A percentile compares a stretch with the other conserved stretches of the same genome.
Evolutionary conservation across 2,888 invertebrate genomes (phyloP).

Genomic region (Harmothoe impar): DNA sequence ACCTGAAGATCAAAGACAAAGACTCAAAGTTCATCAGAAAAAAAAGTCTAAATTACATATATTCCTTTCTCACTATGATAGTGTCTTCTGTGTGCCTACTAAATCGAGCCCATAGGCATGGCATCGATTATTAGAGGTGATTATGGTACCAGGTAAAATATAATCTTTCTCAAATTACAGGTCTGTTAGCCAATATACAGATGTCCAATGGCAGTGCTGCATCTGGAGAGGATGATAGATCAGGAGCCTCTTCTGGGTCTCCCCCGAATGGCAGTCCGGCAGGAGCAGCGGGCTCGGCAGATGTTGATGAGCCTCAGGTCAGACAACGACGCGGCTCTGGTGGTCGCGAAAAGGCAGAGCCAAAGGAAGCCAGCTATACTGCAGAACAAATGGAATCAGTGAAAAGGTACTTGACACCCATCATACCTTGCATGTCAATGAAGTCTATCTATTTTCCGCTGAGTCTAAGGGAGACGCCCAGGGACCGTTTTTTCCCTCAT

Average conservation of each 20-base stretch:
- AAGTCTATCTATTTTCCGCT: no score
- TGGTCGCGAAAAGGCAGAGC: background rate
- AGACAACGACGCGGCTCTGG: slow-evolving; percentile 33
- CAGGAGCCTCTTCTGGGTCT: slow-evolving; percentile 76
- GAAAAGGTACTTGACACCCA: slow-evolving; percentile 84
- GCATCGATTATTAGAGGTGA: no score
- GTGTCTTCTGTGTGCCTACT: no score
- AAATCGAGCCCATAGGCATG: no score
- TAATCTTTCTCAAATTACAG: slow-evolving; percentile 70
- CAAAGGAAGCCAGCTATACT: slow-evolving; percentile 86
- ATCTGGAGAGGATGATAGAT: slow-evolving; percentile 82
- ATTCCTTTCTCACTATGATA: no score
- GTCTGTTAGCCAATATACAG: slow-evolving; percentile 79
- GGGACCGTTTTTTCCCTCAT: no score
- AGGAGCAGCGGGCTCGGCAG: slow-evolving; percentile 35
- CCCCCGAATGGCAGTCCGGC: slow-evolving; percentile 61
- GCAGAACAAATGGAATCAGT: slow-evolving; percentile 90
- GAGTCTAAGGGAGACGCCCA: no score
- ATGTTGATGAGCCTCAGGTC: background rate
- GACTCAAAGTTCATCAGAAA: no score
- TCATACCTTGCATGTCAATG: background rate
- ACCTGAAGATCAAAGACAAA: no score
- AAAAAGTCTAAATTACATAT: no score
- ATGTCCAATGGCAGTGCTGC: slow-evolving; percentile 75
- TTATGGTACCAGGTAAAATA: no score